A percentile compares a stretch with the other conserved stretches of the same genome.
These are phyloP conservation scores for Bujurquina vittata DNA, from an alignment of 2,113 vertebrate genomes.

Conservation along the genomic window DNA sequence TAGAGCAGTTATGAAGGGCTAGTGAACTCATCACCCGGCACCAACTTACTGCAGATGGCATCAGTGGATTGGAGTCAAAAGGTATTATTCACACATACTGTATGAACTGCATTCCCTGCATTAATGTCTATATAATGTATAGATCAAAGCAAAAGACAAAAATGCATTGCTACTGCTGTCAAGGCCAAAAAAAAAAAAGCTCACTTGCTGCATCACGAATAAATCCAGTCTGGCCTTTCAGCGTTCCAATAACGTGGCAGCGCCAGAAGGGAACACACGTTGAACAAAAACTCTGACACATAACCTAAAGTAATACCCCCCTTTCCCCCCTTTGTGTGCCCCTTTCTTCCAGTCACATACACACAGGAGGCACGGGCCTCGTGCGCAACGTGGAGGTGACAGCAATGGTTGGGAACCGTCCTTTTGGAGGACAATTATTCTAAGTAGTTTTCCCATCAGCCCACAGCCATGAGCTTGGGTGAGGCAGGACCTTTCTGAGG, in stretches of 20 bases:
- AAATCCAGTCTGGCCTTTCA: not conserved
- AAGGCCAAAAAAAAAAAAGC: not conserved
- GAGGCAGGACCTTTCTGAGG: constrained; percentile 76
- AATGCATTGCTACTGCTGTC: constrained; percentile 10
- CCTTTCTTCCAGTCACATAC: not conserved
- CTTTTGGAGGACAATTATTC: constrained; percentile 78
- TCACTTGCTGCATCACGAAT: not conserved
- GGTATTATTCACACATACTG: constrained; percentile 6
- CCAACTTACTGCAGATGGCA: not conserved
- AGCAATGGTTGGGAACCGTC: constrained; percentile 36
- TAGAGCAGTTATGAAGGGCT: not conserved
- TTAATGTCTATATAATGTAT: not conserved
- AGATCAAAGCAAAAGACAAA: constrained; percentile 14
- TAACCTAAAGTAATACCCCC: not conserved
- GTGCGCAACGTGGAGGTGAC: constrained; percentile 15
- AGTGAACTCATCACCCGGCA: not conserved
- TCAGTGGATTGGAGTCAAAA: not conserved
- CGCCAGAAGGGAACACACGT: constrained; percentile 13
- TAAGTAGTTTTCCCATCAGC: constrained; percentile 81
- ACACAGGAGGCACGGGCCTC: not conserved
- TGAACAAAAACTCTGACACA: constrained; percentile 37
- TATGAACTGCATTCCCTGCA: not conserved
- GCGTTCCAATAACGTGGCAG: not conserved
- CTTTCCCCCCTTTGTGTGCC: not conserved
- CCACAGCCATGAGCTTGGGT: constrained; percentile 67